These are phyloP conservation scores for Ptychoptera albimana DNA, from an alignment of 2,888 invertebrate genomes.

Conservation along the genomic window DNA sequence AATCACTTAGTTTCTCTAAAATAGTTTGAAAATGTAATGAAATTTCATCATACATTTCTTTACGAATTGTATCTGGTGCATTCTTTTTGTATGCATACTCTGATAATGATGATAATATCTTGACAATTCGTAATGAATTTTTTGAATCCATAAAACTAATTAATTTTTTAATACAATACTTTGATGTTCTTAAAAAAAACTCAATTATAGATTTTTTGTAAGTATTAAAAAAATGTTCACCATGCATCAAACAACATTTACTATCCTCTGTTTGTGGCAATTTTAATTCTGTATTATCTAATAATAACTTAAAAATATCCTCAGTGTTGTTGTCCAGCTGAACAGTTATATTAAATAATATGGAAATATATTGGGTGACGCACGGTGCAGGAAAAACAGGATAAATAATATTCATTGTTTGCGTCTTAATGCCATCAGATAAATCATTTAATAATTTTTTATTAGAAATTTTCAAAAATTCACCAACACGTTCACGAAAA, in stretches of 20 bases:
- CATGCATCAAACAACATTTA: constrained; percentile 16
- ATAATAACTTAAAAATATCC: constrained; percentile 8
- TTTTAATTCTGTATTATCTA: constrained; percentile 9
- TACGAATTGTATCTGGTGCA: constrained; percentile 4
- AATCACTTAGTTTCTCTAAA: constrained; percentile 2
- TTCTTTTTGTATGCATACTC: constrained; percentile 15
- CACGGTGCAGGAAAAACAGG: constrained; percentile 8
- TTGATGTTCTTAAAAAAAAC: constrained; percentile 12
- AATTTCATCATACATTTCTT: constrained; percentile 11
- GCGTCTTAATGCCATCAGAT: constrained; percentile 11
- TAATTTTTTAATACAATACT: constrained; percentile 15
- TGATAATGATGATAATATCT: constrained; percentile 19
- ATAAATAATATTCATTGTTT: constrained; percentile 5
- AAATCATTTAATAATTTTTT: constrained; percentile 10
- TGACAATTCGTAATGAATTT: constrained; percentile 17
- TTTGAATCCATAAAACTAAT: constrained; percentile 12
- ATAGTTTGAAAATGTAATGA: constrained; percentile 12
- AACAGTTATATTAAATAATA: constrained; percentile 12
- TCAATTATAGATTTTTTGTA: constrained; percentile 20
- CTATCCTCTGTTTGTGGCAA: constrained; percentile 9
- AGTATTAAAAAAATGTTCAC: constrained; percentile 22
- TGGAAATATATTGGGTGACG: constrained; percentile 11
- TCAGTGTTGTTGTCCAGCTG: constrained; percentile 6
- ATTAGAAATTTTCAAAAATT: constrained; percentile 6
- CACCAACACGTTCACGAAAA: not conserved